Evolutionary conservation across 2,113 vertebrate species (phyloP).

Genomic region (Heterotilapia buettikoferi): DNA sequence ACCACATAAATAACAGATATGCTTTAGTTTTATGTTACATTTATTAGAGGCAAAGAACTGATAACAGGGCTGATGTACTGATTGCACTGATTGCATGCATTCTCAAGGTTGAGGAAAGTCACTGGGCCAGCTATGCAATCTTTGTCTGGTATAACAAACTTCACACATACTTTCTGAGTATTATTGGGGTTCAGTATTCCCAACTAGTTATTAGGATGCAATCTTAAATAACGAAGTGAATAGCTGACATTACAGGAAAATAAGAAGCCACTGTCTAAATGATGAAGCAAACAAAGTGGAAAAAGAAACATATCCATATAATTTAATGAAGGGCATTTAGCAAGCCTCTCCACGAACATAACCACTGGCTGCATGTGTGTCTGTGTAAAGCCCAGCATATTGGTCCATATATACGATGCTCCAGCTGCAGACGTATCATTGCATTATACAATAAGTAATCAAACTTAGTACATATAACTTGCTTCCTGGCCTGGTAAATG

Average conservation of each 20-base stretch:
- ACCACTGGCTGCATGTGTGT: neutral
- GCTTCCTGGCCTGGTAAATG: slow-evolving; percentile 48
- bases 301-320: neutral
- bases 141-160: neutral
- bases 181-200: neutral
- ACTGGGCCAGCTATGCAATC: neutral
- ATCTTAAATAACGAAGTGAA: neutral
- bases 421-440: slow-evolving; percentile 39
- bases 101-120: slow-evolving; percentile 58
- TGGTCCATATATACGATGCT: neutral
- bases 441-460: slow-evolving; percentile 55
- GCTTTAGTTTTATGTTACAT: slow-evolving; percentile 38
- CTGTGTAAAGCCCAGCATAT: neutral
- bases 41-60: slow-evolving; percentile 23
- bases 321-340: slow-evolving; percentile 32
- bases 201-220: neutral
- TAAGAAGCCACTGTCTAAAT: neutral
- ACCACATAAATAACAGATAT: slow-evolving; percentile 54
- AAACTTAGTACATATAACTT: slow-evolving; percentile 49
- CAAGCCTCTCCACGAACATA: neutral
- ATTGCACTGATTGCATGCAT: slow-evolving; percentile 43
- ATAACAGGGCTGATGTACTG: slow-evolving; percentile 33
- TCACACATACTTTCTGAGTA: neutral
- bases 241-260: neutral
- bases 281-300: neutral